Evolutionary conservation across 2,113 vertebrate genomes (phyloP), one percentile per base, ranked within the genome.

Genomic region (Lepisosteus osseus): DNA sequence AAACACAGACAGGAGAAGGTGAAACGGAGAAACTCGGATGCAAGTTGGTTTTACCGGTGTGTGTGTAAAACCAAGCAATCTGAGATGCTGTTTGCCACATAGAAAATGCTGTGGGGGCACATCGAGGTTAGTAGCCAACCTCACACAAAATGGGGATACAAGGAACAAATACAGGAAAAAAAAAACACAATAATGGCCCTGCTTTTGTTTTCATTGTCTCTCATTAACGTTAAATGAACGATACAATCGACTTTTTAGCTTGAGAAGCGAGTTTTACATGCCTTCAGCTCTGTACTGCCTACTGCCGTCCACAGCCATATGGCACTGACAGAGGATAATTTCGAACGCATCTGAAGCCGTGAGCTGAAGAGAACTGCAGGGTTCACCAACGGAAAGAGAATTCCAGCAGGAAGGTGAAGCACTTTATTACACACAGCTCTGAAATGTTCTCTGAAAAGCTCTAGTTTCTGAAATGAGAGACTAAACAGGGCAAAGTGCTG

Each of bases 11-110:
- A 11, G 15, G 54, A 75, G 13, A 51, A 55, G 54, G 1, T 13
- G 65, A 70, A 65, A 71, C 44, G 54, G 47, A 73, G 78, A 79
- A 61, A 77, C 66, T 73, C 73, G 81, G 78, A 84, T 83, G 12
- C 68, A 64, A 77, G 72, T 15, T 68, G 77, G 70, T 78, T 80
- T 77, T 78, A 79, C 72, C 59, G 29, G 29, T 75, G 71, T 67
- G 69, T 55, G 69, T 3, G 69, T 75, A 77, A 80, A 78, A 80
- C 78, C 79, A 74, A 54, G 68, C 69, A n/a, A 17, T 70, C 78
- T 70, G 47, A 66, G 42, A 68, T 79, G 74, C 73, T 69, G 74
- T 82, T 73, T 82, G 65, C 75, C 72, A 73, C 65, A 6, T 45
- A 42, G 65, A 68, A n/a, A 55, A 73, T 29, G 40, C 11, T 45